Conservation (phyloP, 1,140 invertebrate genomes). For the Caenorhabditis tropicalis region DNA sequence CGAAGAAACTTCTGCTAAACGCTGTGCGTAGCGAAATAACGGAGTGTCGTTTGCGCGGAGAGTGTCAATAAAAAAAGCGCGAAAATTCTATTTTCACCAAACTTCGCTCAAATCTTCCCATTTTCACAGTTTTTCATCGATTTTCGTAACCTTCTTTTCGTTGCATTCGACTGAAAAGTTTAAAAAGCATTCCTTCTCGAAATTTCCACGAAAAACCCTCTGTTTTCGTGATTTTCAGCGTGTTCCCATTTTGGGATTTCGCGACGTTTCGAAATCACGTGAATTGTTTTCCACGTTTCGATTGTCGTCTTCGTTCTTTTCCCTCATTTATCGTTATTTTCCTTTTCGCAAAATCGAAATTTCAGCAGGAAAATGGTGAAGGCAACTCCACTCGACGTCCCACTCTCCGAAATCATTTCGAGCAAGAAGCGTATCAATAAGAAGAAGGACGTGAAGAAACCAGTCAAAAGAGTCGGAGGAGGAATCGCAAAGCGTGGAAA, state of each 20-base stretch:
- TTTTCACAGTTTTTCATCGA: neutral
- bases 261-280: no score
- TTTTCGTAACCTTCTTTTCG: no score
- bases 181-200: no score
- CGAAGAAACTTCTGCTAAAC: neutral
- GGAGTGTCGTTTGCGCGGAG: conserved; percentile 17
- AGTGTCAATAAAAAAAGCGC: neutral
- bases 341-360: neutral
- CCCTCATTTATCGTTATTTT: neutral
- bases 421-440: neutral
- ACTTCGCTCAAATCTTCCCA: neutral
- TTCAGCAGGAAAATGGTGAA: conserved; percentile 27
- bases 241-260: no score
- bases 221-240: no score
- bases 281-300: neutral
- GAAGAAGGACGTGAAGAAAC: conserved; percentile 6
- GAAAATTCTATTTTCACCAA: neutral
- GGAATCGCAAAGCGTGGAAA: neutral
- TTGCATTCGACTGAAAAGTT: neutral
- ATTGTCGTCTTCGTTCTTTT: neutral
- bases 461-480: neutral
- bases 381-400: neutral
- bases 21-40: neutral
- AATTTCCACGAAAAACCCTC: no score
- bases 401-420: conserved; percentile 29